Conservation (phyloP, 2,113 vertebrate species). For the Aepyceros melampus region DNA sequence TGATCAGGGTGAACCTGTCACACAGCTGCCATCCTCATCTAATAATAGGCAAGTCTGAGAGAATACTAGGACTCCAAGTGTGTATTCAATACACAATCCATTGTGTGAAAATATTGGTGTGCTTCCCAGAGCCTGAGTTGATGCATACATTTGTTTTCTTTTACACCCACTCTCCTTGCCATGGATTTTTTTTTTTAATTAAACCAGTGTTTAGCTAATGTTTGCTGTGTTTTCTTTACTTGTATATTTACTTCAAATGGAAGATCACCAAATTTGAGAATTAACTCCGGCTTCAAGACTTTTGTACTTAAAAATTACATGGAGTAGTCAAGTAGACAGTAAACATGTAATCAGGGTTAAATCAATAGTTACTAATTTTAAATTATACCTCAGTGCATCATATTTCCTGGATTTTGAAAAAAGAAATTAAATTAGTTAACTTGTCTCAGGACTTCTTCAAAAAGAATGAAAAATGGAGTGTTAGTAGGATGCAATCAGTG, state of each 20-base stretch:
- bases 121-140: neutral
- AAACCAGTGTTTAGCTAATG: neutral
- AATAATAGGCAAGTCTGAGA: constrained; percentile 41
- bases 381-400: neutral
- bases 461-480: neutral
- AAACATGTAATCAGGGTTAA: neutral
- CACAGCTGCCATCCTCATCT: constrained; percentile 40
- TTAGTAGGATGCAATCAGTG: neutral
- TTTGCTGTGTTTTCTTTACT: neutral
- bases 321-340: neutral
- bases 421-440: neutral
- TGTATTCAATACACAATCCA: neutral
- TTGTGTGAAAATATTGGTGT: neutral
- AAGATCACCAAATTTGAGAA: constrained; percentile 7
- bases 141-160: neutral
- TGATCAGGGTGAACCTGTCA: constrained; percentile 65
- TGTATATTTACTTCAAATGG: constrained; percentile 1
- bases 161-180: neutral
- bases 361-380: neutral
- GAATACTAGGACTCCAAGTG: neutral
- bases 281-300: neutral
- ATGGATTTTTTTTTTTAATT: neutral
- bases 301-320: neutral
- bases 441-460: neutral
- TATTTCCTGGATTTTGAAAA: neutral